Percentiles rank a stretch among this genome's conserved stretches.
These are phyloP conservation scores for Tryphoninae sp. DNA, from an alignment of 2,888 invertebrate species.

Conservation along the genomic window DNA sequence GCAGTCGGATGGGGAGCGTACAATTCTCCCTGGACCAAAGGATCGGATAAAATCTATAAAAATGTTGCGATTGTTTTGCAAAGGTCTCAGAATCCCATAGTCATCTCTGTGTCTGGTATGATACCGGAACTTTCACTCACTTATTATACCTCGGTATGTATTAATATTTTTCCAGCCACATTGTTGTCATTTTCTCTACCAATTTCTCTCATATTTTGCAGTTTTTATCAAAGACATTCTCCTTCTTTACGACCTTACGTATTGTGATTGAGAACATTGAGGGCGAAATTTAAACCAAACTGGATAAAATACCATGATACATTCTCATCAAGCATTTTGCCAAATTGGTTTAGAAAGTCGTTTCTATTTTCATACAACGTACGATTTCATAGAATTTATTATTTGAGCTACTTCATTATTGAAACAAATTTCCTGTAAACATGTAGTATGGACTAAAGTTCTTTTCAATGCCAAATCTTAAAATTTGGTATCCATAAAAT, in stretches of 20 bases:
- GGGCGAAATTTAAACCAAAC: not conserved
- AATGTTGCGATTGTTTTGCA: conserved; percentile 52
- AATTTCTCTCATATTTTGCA: conserved; percentile 1
- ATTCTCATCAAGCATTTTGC: too few relatives aligned
- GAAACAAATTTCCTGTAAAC: too few relatives aligned
- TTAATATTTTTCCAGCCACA: not conserved
- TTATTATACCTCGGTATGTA: conserved; percentile 46
- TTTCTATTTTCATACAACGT: too few relatives aligned
- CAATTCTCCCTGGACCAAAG: conserved; percentile 46
- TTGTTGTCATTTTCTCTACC: not conserved
- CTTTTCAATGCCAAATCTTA: too few relatives aligned
- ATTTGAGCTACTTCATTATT: too few relatives aligned
- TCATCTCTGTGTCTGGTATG: conserved; percentile 44
- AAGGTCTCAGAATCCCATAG: conserved; percentile 59
- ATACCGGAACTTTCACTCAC: conserved; percentile 52
- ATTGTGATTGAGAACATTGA: conserved; percentile 38
- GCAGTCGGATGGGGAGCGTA: conserved; percentile 50
- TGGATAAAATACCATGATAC: too few relatives aligned
- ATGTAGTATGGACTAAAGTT: too few relatives aligned
- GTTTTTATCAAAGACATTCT: conserved; percentile 56
- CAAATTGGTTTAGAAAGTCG: too few relatives aligned
- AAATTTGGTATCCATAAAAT: too few relatives aligned
- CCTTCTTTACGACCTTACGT: conserved; percentile 53
- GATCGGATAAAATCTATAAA: conserved; percentile 18
- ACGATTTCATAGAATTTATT: too few relatives aligned